These are phyloP conservation scores for Macaria notata DNA, from an alignment of 2,888 invertebrate genomes.

Conservation along the genomic window DNA sequence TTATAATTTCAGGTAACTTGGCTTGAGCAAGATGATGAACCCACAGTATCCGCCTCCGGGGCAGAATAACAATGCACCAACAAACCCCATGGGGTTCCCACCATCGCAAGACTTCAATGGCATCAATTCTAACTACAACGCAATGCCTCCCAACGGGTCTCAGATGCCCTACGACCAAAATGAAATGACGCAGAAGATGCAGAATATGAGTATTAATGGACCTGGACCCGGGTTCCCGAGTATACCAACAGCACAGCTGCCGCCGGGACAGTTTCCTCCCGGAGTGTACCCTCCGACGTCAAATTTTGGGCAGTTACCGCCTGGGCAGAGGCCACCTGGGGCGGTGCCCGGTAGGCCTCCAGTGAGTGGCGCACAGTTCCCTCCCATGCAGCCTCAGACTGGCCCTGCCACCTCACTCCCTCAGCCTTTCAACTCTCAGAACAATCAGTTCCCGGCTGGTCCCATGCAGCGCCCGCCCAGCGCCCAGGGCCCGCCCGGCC, in stretches of 20 bases:
- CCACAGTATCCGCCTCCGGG: constrained; percentile 75
- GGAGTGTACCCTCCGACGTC: constrained; percentile 54
- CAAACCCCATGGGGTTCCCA: constrained; percentile 60
- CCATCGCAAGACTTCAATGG: constrained; percentile 71
- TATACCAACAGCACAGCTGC: constrained; percentile 63
- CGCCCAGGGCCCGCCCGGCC: constrained; percentile 28
- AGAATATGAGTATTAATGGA: constrained; percentile 69
- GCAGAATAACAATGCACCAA: constrained; percentile 72
- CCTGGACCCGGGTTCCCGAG: constrained; percentile 59
- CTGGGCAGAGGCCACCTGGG: constrained; percentile 39
- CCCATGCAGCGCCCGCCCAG: constrained; percentile 48
- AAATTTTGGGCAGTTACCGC: constrained; percentile 50
- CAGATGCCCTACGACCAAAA: constrained; percentile 49
- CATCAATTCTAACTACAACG: constrained; percentile 66
- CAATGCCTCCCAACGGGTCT: constrained; percentile 58
- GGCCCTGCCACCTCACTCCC: constrained; percentile 40
- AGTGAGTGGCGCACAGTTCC: constrained; percentile 47
- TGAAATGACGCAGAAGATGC: constrained; percentile 75
- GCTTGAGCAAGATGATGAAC: constrained; percentile 72
- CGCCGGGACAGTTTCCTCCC: constrained; percentile 55
- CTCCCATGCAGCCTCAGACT: constrained; percentile 49
- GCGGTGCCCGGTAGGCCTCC: constrained; percentile 39
- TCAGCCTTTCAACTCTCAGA: constrained; percentile 37
- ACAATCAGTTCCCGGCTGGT: constrained; percentile 38
- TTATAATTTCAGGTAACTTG: constrained; percentile 47